Conservation (phyloP, 2,888 invertebrate species). For the Nephrotoma flavescens region DNA sequence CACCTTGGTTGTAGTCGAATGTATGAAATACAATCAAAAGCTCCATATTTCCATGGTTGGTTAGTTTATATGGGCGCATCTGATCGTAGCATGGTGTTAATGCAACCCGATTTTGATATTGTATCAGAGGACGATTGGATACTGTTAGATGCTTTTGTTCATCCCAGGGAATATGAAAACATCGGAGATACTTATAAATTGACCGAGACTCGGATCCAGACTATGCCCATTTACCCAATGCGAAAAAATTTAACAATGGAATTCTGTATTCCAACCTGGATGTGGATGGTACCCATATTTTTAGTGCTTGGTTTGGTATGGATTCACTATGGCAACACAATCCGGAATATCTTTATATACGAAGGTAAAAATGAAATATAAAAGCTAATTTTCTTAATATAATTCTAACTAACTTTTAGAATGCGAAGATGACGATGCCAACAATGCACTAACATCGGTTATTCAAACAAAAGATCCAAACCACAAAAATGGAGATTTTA, state of each 20-base stretch:
- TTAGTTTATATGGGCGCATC: constrained; percentile 10
- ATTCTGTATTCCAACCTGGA: constrained; percentile 9
- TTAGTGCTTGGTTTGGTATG: not conserved
- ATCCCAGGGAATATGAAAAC: constrained; percentile 7
- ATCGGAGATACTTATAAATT: constrained; percentile 2
- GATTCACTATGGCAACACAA: constrained; percentile 3
- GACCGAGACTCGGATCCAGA: constrained; percentile 7
- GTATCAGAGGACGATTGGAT: constrained; percentile 10
- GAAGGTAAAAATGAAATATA: not conserved
- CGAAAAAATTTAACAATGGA: constrained; percentile 2
- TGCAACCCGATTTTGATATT: constrained; percentile 9
- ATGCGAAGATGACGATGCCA: not conserved
- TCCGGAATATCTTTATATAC: not conserved
- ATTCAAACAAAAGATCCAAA: not conserved
- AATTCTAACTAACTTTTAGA: not conserved
- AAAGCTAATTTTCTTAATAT: not conserved
- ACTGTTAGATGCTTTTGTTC: constrained; percentile 7
- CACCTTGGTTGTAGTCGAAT: constrained; percentile 9
- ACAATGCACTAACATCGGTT: not conserved
- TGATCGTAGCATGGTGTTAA: constrained; percentile 6
- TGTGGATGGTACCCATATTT: constrained; percentile 7
- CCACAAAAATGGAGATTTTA: constrained; percentile 1
- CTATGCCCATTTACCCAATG: constrained; percentile 2
- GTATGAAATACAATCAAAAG: constrained; percentile 7
- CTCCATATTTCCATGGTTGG: constrained; percentile 10